These are phyloP conservation scores for Nesometra sesokonis DNA, from an alignment of 35 echinoderm and acorn worm genomes.

Conservation along the genomic window DNA sequence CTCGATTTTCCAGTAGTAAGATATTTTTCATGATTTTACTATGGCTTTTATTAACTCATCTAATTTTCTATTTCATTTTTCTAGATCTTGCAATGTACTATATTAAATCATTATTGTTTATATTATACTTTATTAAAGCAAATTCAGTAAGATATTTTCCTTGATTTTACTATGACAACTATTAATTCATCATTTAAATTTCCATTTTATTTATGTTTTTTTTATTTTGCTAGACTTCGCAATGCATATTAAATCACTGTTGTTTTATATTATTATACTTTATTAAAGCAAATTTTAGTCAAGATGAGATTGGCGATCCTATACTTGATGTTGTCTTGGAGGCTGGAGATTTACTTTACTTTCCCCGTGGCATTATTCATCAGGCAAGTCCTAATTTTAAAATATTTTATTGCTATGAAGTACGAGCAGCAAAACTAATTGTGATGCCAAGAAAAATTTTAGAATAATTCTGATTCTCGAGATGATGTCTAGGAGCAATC, in stretches of 20 bases:
- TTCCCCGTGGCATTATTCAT: constrained; percentile 86
- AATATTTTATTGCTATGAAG: too few relatives aligned
- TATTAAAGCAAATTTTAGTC: constrained; percentile 65
- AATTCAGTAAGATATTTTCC: too few relatives aligned
- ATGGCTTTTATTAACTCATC: not conserved
- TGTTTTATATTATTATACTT: not conserved
- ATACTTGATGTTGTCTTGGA: constrained; percentile 81
- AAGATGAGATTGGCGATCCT: constrained; percentile 77
- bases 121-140: too few relatives aligned
- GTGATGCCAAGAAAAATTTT: too few relatives aligned
- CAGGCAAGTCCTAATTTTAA: too few relatives aligned
- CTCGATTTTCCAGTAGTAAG: constrained; percentile 90
- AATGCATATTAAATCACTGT: too few relatives aligned
- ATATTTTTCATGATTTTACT: not conserved
- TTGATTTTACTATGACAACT: not conserved
- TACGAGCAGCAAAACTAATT: too few relatives aligned
- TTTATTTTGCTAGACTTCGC: not conserved
- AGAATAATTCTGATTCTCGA: too few relatives aligned
- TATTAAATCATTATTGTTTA: too few relatives aligned
- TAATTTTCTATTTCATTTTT: not conserved
- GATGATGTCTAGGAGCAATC: too few relatives aligned
- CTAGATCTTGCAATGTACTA: not conserved
- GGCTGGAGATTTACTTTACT: constrained; percentile 85
- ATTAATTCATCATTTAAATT: not conserved
- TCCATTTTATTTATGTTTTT: not conserved